Conservation (phyloP, 2,797 vertebrate species). For the Liparis tanakae region DNA sequence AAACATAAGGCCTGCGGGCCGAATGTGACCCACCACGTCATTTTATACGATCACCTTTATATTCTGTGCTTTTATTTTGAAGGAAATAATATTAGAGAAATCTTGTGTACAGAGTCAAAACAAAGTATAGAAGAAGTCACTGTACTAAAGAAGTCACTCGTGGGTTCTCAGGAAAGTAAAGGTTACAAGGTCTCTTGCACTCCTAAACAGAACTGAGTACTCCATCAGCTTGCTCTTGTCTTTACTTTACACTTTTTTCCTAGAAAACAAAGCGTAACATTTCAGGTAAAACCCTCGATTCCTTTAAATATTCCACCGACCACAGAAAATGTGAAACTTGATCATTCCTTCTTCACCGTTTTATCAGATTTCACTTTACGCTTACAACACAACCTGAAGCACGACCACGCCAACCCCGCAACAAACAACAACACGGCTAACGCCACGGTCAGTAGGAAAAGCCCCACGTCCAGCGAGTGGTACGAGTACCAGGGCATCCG, state of each 20-base stretch:
- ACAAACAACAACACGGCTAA: not conserved
- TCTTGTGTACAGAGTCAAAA: not conserved
- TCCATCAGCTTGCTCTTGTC: too few species aligned
- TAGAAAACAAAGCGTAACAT: not conserved
- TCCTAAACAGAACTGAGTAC: not conserved
- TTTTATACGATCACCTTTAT: too few species aligned
- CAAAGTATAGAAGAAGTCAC: not conserved
- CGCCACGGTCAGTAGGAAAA: conserved; percentile 30
- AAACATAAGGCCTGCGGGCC: too few species aligned
- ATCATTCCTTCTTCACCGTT: not conserved
- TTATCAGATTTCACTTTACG: conserved; percentile 60
- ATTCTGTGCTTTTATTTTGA: too few species aligned
- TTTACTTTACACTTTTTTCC: not conserved
- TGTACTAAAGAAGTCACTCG: not conserved
- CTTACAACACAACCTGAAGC: conserved; percentile 48
- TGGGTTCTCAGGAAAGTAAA: not conserved
- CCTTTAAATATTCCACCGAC: not conserved
- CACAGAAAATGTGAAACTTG: not conserved
- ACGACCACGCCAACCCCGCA: conserved; percentile 11
- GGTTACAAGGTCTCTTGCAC: not conserved
- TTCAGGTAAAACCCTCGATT: not conserved
- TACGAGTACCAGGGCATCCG: conserved; percentile 75
- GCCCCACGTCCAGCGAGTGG: conserved; percentile 66
- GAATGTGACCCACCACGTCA: too few species aligned
- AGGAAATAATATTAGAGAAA: too few species aligned